Base-by-base conservation (phyloP, 2,113 vertebrate genomes). In the Archocentrus centrarchus region DNA sequence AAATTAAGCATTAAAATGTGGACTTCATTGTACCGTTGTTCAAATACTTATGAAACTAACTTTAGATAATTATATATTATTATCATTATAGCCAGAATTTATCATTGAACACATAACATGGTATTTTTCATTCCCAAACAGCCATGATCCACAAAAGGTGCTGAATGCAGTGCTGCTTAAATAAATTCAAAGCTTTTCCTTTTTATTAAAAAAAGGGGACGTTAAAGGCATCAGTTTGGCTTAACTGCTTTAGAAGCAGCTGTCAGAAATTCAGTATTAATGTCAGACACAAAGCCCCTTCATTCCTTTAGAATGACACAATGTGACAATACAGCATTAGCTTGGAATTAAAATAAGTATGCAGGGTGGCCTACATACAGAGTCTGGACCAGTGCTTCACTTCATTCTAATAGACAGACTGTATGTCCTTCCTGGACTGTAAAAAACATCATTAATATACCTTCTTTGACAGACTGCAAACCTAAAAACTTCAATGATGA, bases 261-360 rank as follows among this genome's bases (percentile, higher is more conserved):
- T 9, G 47, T 73, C 68, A 73, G 68, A 73, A 73, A 55, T 73
- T 73, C 27, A 32, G 47, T 73, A 73, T 73, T 55, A 73, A 73
- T 73, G 47, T 73, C 68, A 73, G 68, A 73, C 68, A 73, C 68
- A 32, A 50, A 73, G 27, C 68, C 68, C n/a, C 53, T 73, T 73
- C 47, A 55, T 35, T 55, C 47, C 24, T 55, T 53, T 73, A 35
- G 47, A 73, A 55, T 73, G 47, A n/a, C 47, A 73, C 18, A 35
- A 73, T 55, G 27, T 73, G 68, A 73, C 68, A 73, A 73, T 73
- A 55, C 18, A 0, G 47, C 68, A 73, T 73, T 32, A 73, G 68
- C 27, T 0, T 53, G 68, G 68, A 73, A 73, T 73, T 73, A 55
- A 73, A 55, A 73, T 73, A 55, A 70, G 66, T 53, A 50, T 70